These are phyloP conservation scores for Acrocephalus kingi DNA, from an alignment of 2,113 vertebrate species.

Conservation along the genomic window DNA sequence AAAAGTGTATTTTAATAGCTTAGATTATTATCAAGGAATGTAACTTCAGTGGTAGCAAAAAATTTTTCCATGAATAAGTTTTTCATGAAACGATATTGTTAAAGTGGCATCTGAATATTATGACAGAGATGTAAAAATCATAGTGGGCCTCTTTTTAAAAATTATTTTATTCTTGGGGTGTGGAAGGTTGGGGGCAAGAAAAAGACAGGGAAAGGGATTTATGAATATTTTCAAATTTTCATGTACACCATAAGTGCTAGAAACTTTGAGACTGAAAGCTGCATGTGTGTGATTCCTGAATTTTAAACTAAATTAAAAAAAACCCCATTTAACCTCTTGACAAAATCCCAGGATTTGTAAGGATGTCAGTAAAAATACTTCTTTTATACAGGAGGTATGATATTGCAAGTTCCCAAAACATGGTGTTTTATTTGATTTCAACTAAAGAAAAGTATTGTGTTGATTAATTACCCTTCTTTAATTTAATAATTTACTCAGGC, in stretches of 20 bases:
- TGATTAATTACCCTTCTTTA: not conserved
- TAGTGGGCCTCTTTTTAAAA: not conserved
- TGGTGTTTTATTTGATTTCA: not conserved
- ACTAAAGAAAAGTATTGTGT: not conserved
- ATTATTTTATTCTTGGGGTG: not conserved
- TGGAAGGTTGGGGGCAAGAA: not conserved
- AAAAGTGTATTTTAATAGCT: conserved; percentile 27
- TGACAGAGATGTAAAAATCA: not conserved
- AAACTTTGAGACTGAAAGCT: not conserved
- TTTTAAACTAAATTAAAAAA: not conserved
- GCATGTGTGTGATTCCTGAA: not conserved
- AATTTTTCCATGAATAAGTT: not conserved
- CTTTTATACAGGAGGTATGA: not conserved
- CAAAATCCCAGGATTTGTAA: not conserved
- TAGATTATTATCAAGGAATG: conserved; percentile 10
- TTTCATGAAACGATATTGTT: not conserved
- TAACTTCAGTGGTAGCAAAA: not conserved
- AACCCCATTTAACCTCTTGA: not conserved
- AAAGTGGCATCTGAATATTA: not conserved
- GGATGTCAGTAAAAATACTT: not conserved
- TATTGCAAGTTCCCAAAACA: not conserved
- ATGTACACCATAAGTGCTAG: not conserved
- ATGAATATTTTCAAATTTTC: not conserved
- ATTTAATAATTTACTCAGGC: not conserved
- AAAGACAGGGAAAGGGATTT: not conserved